Evolutionary conservation across 2,888 invertebrate species (phyloP).

Genomic region (Acleris cristana): DNA sequence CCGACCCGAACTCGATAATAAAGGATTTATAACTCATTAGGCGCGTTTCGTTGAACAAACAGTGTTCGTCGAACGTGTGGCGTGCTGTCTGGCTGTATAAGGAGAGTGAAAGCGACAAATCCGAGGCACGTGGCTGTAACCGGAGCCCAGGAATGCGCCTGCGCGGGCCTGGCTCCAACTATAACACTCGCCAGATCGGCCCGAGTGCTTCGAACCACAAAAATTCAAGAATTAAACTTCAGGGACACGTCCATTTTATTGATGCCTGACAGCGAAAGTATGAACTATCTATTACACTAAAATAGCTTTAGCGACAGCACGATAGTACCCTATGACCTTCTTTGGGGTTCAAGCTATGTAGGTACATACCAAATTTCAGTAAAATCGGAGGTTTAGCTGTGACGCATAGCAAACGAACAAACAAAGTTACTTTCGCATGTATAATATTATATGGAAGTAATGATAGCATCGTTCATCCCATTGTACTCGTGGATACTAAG

Average conservation of each 20-base stretch:
- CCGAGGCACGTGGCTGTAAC: conserved; percentile 56
- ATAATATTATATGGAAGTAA: too few relatives aligned
- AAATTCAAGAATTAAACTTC: conserved; percentile 6
- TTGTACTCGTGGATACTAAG: too few relatives aligned
- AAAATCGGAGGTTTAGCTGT: too few relatives aligned
- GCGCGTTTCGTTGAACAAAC: conserved; percentile 59
- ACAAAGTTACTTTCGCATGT: too few relatives aligned
- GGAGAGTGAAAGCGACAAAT: conserved; percentile 74
- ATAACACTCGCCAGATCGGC: neutral
- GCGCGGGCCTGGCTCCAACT: neutral
- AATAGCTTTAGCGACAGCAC: too few relatives aligned
- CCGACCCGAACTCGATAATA: conserved; percentile 59
- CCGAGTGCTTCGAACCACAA: conserved; percentile 17
- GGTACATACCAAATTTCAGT: too few relatives aligned
- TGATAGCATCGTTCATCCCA: too few relatives aligned
- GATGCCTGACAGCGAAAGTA: too few relatives aligned
- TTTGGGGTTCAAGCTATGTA: too few relatives aligned
- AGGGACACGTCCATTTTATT: neutral
- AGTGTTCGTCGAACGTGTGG: conserved; percentile 65
- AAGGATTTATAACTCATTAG: conserved; percentile 72
- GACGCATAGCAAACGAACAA: too few relatives aligned
- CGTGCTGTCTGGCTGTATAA: conserved; percentile 51
- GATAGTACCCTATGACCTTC: too few relatives aligned
- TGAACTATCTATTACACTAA: too few relatives aligned
- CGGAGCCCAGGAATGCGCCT: conserved; percentile 58